These are phyloP conservation scores for Tineola bisselliella DNA, from an alignment of 2,888 invertebrate species.

Conservation along the genomic window DNA sequence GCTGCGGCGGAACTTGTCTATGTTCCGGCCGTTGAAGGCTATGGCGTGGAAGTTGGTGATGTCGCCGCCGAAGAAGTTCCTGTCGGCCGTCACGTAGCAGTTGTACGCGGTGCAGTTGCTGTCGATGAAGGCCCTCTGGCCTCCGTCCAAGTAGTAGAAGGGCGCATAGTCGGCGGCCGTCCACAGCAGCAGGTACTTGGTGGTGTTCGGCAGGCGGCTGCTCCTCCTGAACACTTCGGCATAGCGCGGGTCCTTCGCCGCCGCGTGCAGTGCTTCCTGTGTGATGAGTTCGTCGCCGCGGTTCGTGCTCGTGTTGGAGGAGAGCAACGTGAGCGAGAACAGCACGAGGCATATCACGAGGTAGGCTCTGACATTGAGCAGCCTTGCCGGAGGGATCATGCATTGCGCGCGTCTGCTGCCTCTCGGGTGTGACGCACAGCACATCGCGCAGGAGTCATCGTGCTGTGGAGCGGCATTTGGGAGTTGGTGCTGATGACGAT, in stretches of 20 bases:
- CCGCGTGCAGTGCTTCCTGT: conserved; percentile 39
- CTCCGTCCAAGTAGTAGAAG: conserved; percentile 33
- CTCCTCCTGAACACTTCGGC: conserved; percentile 39
- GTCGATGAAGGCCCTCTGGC: conserved; percentile 38
- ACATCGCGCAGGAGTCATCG: too few relatives aligned
- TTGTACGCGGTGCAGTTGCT: conserved; percentile 43
- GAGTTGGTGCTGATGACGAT: too few relatives aligned
- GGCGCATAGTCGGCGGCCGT: conserved; percentile 34
- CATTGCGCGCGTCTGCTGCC: too few relatives aligned
- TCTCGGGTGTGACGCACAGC: too few relatives aligned
- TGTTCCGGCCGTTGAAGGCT: conserved; percentile 44
- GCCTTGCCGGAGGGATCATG: too few relatives aligned
- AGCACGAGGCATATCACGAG: neutral
- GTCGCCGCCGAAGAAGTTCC: conserved; percentile 31
- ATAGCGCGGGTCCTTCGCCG: conserved; percentile 36
- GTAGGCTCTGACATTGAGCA: neutral
- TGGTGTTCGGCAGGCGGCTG: conserved; percentile 28
- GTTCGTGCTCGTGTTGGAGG: neutral
- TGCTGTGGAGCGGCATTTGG: too few relatives aligned
- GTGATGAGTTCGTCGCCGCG: conserved; percentile 16
- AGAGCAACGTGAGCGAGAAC: neutral
- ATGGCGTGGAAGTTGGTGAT: conserved; percentile 41
- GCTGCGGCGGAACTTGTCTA: conserved; percentile 19
- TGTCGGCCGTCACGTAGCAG: conserved; percentile 42
- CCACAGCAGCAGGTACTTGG: conserved; percentile 48